Conservation (phyloP, 2,888 invertebrate genomes). For the Lacanobia oleracea region DNA sequence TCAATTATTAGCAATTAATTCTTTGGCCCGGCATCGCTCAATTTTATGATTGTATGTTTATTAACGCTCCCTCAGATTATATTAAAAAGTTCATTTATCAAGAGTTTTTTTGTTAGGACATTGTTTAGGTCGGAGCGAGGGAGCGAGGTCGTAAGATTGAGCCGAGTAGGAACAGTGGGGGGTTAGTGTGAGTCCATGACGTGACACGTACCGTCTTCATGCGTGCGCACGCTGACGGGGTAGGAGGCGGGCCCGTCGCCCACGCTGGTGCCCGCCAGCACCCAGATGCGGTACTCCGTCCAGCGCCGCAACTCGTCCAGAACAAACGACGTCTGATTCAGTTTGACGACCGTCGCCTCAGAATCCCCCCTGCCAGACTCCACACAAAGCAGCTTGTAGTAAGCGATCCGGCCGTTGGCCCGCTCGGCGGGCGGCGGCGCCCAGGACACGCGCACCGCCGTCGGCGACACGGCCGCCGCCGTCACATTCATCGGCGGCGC, state of each 20-base stretch:
- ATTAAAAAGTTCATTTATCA: constrained; percentile 53
- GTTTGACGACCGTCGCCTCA: constrained; percentile 95
- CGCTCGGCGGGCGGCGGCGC: constrained; percentile 97
- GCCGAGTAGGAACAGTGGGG: constrained; percentile 49
- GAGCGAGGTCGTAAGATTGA: constrained; percentile 73
- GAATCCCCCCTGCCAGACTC: constrained; percentile 96
- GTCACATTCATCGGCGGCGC: constrained; percentile 98
- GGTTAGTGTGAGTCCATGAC: constrained; percentile 53
- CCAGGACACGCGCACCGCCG: constrained; percentile 97
- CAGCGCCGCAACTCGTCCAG: constrained; percentile 98
- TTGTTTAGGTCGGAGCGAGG: constrained; percentile 19
- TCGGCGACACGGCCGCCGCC: constrained; percentile 96
- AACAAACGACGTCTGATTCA: constrained; percentile 94
- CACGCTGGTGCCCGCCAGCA: constrained; percentile 98
- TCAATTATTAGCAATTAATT: constrained; percentile 72
- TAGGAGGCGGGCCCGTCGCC: constrained; percentile 98
- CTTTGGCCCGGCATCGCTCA: constrained; percentile 76
- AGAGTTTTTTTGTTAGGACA: constrained; percentile 46
- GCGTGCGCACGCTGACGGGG: constrained; percentile 97
- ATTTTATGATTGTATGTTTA: constrained; percentile 76
- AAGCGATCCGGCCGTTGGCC: constrained; percentile 97
- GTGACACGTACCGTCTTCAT: constrained; percentile 99
- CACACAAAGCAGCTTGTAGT: constrained; percentile 98
- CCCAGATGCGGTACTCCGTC: constrained; percentile 99
- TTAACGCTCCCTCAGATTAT: constrained; percentile 53